Evolutionary conservation across 2,888 invertebrate species (phyloP).

Genomic region (Orgyia antiqua): DNA sequence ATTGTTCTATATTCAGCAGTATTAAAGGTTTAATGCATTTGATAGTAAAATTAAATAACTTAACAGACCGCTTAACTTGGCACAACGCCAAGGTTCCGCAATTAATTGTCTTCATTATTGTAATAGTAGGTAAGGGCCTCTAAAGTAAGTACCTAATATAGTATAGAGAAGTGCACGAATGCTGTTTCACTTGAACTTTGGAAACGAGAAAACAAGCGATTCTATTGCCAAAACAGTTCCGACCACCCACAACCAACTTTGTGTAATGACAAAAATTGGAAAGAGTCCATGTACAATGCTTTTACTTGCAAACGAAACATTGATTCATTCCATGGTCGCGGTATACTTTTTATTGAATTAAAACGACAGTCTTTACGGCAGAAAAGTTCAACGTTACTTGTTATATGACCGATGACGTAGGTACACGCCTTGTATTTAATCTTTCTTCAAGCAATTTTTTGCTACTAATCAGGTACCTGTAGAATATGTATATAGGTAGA

Average conservation of each 20-base stretch:
- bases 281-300: neutral
- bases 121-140: neutral
- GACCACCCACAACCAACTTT: neutral
- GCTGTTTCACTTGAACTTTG: neutral
- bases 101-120: neutral
- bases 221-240: neutral
- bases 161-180: neutral
- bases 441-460: too few relatives aligned
- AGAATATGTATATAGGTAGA: too few relatives aligned
- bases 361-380: too few relatives aligned
- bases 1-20: too few relatives aligned
- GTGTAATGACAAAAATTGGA: conserved; percentile 1
- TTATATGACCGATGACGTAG: too few relatives aligned
- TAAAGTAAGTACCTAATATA: conserved; percentile 1
- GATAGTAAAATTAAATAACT: conserved; percentile 2
- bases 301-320: too few relatives aligned
- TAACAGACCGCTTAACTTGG: neutral
- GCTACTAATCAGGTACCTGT: too few relatives aligned
- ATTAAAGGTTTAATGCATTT: too few relatives aligned
- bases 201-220: neutral
- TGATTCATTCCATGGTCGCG: too few relatives aligned
- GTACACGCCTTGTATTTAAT: too few relatives aligned
- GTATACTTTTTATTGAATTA: too few relatives aligned
- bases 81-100: neutral
- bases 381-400: too few relatives aligned